Conservation (phyloP, 2,888 invertebrate species). For the Trichopria drosophilae region DNA sequence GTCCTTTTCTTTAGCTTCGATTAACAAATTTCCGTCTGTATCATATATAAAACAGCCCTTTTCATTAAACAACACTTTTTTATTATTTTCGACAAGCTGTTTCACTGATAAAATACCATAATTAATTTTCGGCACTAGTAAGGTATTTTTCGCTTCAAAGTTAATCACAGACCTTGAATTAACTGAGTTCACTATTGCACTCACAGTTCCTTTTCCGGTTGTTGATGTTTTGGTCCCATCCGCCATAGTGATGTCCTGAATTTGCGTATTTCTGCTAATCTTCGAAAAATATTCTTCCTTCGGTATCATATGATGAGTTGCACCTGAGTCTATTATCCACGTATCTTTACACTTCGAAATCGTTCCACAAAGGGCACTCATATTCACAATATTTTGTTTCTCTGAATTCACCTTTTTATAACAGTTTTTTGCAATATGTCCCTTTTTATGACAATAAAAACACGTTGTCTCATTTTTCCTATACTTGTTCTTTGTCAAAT, state of each 20-base stretch:
- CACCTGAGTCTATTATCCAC: slow-evolving; percentile 12
- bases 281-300: slow-evolving; percentile 20
- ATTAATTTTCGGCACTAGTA: slow-evolving; percentile 29
- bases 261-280: too few relatives aligned
- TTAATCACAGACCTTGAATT: neutral
- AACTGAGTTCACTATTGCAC: slow-evolving; percentile 33
- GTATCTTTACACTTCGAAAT: neutral
- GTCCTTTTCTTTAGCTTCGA: slow-evolving; percentile 5
- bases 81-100: slow-evolving; percentile 48
- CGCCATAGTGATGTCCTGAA: slow-evolving; percentile 11
- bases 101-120: slow-evolving; percentile 49
- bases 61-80: slow-evolving; percentile 11
- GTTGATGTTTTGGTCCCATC: slow-evolving; percentile 11
- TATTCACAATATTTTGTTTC: neutral
- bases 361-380: slow-evolving; percentile 2
- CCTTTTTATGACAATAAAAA: too few relatives aligned
- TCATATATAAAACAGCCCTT: slow-evolving; percentile 16
- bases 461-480: neutral
- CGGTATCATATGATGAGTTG: slow-evolving; percentile 26
- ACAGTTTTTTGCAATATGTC: slow-evolving; percentile 8
- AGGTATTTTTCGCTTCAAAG: slow-evolving; percentile 16
- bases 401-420: neutral
- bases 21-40: slow-evolving; percentile 3
- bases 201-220: slow-evolving; percentile 30
- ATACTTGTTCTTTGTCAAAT: neutral